These are phyloP conservation scores for Spisula solida DNA, from an alignment of 2,888 invertebrate genomes.

Conservation along the genomic window DNA sequence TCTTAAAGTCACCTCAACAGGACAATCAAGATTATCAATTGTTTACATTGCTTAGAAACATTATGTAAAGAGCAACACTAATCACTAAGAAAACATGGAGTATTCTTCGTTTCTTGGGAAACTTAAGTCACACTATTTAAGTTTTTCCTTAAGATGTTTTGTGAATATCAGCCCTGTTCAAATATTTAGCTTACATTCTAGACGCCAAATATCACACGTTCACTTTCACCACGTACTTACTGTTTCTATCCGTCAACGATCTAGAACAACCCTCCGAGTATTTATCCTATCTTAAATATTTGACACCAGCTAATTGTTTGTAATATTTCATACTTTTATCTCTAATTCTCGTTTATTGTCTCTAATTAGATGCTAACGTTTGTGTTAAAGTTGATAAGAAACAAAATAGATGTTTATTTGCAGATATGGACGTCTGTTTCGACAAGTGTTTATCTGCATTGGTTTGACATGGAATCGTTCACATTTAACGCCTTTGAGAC, in stretches of 20 bases:
- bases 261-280: slow-evolving; percentile 4
- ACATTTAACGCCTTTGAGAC: slow-evolving; percentile 42
- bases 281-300: slow-evolving; percentile 42
- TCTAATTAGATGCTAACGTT: slow-evolving; percentile 55
- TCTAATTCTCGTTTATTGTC: slow-evolving; percentile 41
- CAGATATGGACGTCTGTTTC: slow-evolving; percentile 29
- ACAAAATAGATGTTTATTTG: slow-evolving; percentile 59
- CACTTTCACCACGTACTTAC: not conserved
- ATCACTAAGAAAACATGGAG: no score
- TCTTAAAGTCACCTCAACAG: no score
- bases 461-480: slow-evolving; percentile 32
- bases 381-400: slow-evolving; percentile 48
- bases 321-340: slow-evolving; percentile 56
- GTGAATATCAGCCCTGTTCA: no score
- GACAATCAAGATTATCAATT: no score
- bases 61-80: no score
- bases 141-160: no score
- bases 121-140: no score
- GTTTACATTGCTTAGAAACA: no score
- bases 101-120: no score
- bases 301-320: slow-evolving; percentile 62
- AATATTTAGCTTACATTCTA: not conserved
- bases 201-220: not conserved
- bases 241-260: slow-evolving; percentile 32
- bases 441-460: slow-evolving; percentile 24